Evolutionary conservation across 2,113 vertebrate species (phyloP).

Genomic region (Saccopteryx bilineata): DNA sequence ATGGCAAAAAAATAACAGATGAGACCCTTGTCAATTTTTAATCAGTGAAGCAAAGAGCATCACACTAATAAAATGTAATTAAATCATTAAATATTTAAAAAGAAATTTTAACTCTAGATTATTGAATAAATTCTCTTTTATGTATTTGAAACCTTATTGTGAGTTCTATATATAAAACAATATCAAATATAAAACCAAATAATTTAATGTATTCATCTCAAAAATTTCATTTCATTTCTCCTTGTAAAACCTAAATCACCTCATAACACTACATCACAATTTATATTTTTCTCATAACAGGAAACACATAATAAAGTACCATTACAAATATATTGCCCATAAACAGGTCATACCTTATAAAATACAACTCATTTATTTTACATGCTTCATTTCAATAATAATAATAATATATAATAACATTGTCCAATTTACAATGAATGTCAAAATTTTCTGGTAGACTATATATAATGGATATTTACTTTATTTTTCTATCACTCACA

Average conservation of each 20-base stretch:
- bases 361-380: slow-evolving; percentile 74
- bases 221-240: slow-evolving; percentile 74
- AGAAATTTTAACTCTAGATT: slow-evolving; percentile 67
- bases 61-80: slow-evolving; percentile 78
- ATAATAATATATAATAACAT: slow-evolving; percentile 71
- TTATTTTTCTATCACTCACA: slow-evolving; percentile 40
- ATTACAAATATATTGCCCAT: slow-evolving; percentile 1
- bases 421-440: slow-evolving; percentile 70
- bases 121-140: slow-evolving; percentile 68
- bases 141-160: slow-evolving; percentile 35
- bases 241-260: slow-evolving; percentile 61
- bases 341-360: slow-evolving; percentile 61
- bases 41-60: slow-evolving; percentile 66
- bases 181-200: slow-evolving; percentile 65
- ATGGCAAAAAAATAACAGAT: slow-evolving; percentile 32
- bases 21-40: slow-evolving; percentile 69
- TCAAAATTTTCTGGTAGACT: slow-evolving; percentile 58
- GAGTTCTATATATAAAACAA: slow-evolving; percentile 57
- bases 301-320: slow-evolving; percentile 65
- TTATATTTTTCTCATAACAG: slow-evolving; percentile 65
- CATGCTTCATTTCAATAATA: slow-evolving; percentile 76
- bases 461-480: slow-evolving; percentile 59
- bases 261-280: slow-evolving; percentile 46
- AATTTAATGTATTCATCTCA: slow-evolving; percentile 71
- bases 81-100: slow-evolving; percentile 82